Evolutionary conservation across 2,888 invertebrate genomes (phyloP).

Genomic region (Ryuthela nishihirai): DNA sequence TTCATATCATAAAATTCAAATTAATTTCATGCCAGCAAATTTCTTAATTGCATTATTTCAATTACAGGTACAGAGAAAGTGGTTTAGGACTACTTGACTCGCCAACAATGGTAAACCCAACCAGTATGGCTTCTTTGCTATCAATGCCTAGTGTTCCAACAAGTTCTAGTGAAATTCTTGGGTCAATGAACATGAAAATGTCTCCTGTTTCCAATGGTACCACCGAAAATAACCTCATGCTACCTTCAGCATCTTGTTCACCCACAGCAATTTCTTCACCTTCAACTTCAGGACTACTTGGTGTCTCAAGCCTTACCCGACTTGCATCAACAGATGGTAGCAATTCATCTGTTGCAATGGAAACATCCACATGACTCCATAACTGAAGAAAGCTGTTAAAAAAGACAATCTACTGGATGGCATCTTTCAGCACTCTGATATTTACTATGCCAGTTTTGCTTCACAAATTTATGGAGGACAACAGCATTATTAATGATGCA

Average conservation of each 20-base stretch:
- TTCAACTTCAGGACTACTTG: neutral
- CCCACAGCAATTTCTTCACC: conserved; percentile 14
- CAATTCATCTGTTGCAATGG: conserved; percentile 11
- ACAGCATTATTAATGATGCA: no score
- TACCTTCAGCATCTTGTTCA: conserved; percentile 9
- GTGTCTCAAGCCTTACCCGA: no score
- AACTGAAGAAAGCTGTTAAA: neutral
- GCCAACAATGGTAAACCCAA: conserved; percentile 32
- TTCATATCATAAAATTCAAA: no score
- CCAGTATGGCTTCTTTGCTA: conserved; percentile 5
- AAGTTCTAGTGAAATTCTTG: conserved; percentile 12
- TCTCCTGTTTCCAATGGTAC: conserved; percentile 19
- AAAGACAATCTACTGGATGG: no score
- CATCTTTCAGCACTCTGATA: no score
- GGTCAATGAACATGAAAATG: conserved; percentile 9
- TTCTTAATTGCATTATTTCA: neutral
- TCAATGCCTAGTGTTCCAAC: conserved; percentile 17
- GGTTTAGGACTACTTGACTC: conserved; percentile 33
- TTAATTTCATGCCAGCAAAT: no score
- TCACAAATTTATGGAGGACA: no score
- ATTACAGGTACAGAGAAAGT: conserved; percentile 34
- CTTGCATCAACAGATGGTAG: no score
- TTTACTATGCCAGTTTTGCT: no score
- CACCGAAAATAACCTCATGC: conserved; percentile 7
- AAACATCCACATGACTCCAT: conserved; percentile 21